phyloP scores from a whole-genome alignment of 2,113 vertebrate species.

The Vicugna pacos region DNA sequence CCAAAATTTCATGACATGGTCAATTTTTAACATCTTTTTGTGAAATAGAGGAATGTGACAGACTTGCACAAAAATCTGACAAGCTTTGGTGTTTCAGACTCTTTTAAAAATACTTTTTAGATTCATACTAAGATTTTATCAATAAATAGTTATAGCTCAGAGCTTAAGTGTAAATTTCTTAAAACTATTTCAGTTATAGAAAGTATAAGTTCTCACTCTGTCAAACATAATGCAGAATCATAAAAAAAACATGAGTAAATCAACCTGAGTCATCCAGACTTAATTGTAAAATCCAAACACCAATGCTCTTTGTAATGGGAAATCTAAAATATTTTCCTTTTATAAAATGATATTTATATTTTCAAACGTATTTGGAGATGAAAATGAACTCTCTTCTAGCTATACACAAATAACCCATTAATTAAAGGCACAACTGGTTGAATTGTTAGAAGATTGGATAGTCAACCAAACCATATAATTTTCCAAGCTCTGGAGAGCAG shows the following conservation, averaged over 20 bases:
- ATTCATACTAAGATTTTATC: background rate
- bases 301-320: background rate
- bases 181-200: background rate
- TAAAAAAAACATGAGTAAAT: background rate
- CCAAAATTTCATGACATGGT: background rate
- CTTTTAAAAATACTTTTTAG: background rate
- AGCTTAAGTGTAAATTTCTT: background rate
- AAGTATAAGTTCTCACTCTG: background rate
- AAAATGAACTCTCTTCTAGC: background rate
- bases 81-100: background rate
- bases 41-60: background rate
- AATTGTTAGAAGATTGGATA: background rate
- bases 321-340: background rate
- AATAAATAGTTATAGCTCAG: background rate
- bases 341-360: background rate
- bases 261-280: background rate
- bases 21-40: constrained; percentile 8
- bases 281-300: background rate
- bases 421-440: background rate
- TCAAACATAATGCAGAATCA: constrained; percentile 30
- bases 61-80: background rate
- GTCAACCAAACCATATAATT: background rate
- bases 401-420: background rate
- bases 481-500: background rate
- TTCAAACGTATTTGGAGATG: background rate